Evolutionary conservation across 1,140 invertebrate genomes (phyloP), one percentile per base, ranked within the genome.

Genomic region (Halyomorpha halys): DNA sequence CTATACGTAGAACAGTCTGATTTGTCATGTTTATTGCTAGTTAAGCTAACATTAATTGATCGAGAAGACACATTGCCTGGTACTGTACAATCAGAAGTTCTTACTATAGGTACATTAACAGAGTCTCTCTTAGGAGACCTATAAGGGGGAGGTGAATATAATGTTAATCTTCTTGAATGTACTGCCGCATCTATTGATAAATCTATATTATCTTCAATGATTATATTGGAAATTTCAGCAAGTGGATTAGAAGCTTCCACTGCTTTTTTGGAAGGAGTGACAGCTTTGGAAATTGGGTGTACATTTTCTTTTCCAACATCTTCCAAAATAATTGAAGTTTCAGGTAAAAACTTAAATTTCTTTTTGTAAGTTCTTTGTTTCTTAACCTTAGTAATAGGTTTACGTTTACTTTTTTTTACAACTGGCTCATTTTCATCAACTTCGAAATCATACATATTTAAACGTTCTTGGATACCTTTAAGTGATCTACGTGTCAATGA

Each of bases 391-490:
- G 54, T 14, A 18, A 63, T 54, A 21, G 45, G 62, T 44, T 60
- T 60, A 3, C 56, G 25, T 27, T 64, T 54, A 15, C 4, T 59
- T 30, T 64, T 64, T 39, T 59, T 59, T 11, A 44, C 51, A 39
- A 30, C 25, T 21, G 63, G 63, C 23, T 64, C 63, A 60, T 59
- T 64, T 60, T 64, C 63, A 25, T 64, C 63, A 1, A 64, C 54
- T 59, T 64, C 63, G 47, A 64, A 64, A 21, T 64, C 63, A 49
- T 64, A 64, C 9, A 64, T 19, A 15, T 59, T 30, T 18, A 60
- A 39, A 21, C 23, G 18, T 23, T 56, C 49, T 30, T 63, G 49
- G 6, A 14, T 63, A 49, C 23, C 19, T 44, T 64, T 23, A 39
- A 53, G 23, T 19, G 62, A 30, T 34, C 16, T 19, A 13, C n/a